Evolutionary conservation across 2,797 vertebrate species (phyloP), one percentile per base, ranked within the genome.

Genomic region (Tokudaia tokunoshimensis): DNA sequence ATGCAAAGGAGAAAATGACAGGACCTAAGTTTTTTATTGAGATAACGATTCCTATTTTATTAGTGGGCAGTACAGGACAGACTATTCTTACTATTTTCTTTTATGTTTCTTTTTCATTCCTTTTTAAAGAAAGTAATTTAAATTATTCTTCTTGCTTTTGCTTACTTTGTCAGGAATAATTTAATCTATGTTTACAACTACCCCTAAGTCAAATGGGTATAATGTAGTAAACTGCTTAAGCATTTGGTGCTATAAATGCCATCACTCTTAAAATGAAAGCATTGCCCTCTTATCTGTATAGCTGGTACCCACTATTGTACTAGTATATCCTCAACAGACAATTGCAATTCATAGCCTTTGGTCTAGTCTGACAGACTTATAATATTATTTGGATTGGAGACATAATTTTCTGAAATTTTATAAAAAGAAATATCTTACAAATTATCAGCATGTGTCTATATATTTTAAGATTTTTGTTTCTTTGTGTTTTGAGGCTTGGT

Each of bases 331-430:
- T 83, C 70, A 52, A 63, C n/a, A 70, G 78, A 78, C 57, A 86
- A 74, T 12, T 89, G 37, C 11, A 91, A 97, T 92, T 95, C 70
- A 80, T 89, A 94, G 81, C 26, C 41, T 11, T 97, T 89, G 92
- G 26, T 63, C 15, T 89, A 74, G 50, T 86, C 12, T 94, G 82
- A 84, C 10, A 92, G 90, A 97, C 1, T 34, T 13, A 86, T 65
- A 5, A 5, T 75, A 74, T 92, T 83, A 88, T 93, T 96, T 84
- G 91, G 29, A 83, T 65, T 34, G 31, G 10, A 86, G 29, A 79
- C 20, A 65, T 65, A 75, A 94, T 93, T 50, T 92, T 82, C 47
- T 94, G 31, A 94, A 37, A 91, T 75, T 55, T 8, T 87, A 41
- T 87, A 83, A 92, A 80, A 47, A 97, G 76, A 90, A 91, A 93